Base-by-base conservation (phyloP, 92 coral and sea anemone species). In the Micromussa lordhowensis region DNA sequence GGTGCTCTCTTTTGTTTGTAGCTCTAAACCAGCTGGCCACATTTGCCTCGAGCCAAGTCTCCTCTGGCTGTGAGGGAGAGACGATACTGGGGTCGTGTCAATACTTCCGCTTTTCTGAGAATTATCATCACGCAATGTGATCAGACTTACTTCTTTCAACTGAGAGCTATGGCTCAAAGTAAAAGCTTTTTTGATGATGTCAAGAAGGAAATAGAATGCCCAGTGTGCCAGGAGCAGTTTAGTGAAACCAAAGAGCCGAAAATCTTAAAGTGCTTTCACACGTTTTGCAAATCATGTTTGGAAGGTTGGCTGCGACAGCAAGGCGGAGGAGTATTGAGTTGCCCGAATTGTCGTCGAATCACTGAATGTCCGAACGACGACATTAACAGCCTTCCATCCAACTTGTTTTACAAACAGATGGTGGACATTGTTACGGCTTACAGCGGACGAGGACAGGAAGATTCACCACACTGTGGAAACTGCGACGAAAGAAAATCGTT, bases 241-340 rank as follows among this genome's bases (percentile, higher is more conserved):
- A 48, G 82, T 54, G 63, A 1, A 49, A 78, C 28, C 10, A 78
- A 78, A 22, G 64, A 78, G 26, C 82, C 82, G 22, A 78, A 78
- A 49, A 78, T 78, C 6, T 64, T 78, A 22, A 78, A 85, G 76
- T 85, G 88, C 54, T 82, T 73, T 29, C 82, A 85, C 48, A 85
- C 88, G 13, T 85, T 85, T 69, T 85, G 88, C 35, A 85, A 79
- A 72, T 44, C 68, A 40, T 87, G 90, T 57, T 1, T 80, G 73
- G 84, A 80, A 80, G 53, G 53, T 30, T 80, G 72, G 53, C 17
- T 82, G 36, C 73, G 74, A 26, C 64, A 30, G 28, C 54, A 58
- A 5, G 59, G 30, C 22, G 31, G 59, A 44, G 57, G 35, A 19
- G 18, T 18, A 1, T 40, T 36, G 29, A 69, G 75, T 29, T 69